Conservation (phyloP, 1,140 invertebrate genomes). For the Rhyzopertha dominica region DNA sequence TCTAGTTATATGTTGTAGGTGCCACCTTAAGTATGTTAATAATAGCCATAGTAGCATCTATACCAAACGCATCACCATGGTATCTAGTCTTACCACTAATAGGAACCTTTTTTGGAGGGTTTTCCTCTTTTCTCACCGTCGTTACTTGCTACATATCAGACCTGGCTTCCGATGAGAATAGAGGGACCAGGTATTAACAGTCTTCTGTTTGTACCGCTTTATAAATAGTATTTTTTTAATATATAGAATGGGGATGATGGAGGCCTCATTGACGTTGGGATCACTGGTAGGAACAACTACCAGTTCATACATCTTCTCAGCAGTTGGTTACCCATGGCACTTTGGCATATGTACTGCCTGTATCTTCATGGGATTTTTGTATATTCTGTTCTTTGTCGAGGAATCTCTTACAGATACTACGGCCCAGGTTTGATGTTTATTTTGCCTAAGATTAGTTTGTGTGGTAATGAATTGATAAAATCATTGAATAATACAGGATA, state of each 20-base stretch:
- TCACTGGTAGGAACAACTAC: slow-evolving; percentile 53
- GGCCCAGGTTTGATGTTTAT: no score
- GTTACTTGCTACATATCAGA: slow-evolving; percentile 27
- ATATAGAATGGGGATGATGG: slow-evolving; percentile 57
- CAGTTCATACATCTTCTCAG: slow-evolving; percentile 51
- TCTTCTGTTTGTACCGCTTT: no score
- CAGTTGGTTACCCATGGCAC: slow-evolving; percentile 45
- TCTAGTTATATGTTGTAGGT: no score
- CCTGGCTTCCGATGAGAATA: slow-evolving; percentile 20
- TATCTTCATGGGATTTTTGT: not conserved
- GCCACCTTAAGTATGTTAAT: no score
- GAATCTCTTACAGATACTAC: no score
- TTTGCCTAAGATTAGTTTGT: no score
- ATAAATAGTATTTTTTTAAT: no score
- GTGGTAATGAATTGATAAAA: no score
- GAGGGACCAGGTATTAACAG: slow-evolving; percentile 28
- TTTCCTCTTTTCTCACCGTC: slow-evolving; percentile 25
- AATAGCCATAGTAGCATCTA: slow-evolving; percentile 17
- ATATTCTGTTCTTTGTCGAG: slow-evolving; percentile 9
- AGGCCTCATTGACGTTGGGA: slow-evolving; percentile 54
- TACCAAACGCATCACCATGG: slow-evolving; percentile 32
- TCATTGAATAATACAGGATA: no score
- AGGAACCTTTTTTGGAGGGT: slow-evolving; percentile 29
- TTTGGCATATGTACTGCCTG: not conserved
- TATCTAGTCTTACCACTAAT: slow-evolving; percentile 24